Conservation (phyloP, 2,888 invertebrate species). For the Caenorhabditis sinica region DNA sequence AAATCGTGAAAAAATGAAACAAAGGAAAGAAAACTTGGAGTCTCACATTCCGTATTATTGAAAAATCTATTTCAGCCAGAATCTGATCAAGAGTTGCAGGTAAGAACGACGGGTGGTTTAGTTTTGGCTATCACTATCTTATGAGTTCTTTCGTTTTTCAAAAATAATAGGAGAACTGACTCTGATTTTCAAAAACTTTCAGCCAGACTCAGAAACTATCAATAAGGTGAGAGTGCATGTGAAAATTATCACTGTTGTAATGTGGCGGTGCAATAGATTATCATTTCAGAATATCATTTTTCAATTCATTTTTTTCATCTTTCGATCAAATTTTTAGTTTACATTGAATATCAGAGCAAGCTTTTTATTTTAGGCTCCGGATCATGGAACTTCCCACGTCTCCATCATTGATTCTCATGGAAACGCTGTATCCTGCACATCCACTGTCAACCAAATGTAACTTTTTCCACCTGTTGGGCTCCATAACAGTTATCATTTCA, state of each 20-base stretch:
- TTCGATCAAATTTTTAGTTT: background rate
- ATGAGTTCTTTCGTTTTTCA: slow-evolving; percentile 16
- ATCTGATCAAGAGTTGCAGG: slow-evolving; percentile 21
- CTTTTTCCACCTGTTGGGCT: too few relatives aligned
- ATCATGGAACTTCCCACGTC: slow-evolving; percentile 93
- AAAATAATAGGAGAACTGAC: background rate
- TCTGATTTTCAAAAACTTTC: slow-evolving; percentile 27
- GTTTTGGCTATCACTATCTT: slow-evolving; percentile 31
- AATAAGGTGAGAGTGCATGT: slow-evolving; percentile 64
- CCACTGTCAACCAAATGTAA: slow-evolving; percentile 89
- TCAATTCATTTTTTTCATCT: slow-evolving; percentile 9
- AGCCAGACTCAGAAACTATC: slow-evolving; percentile 64
- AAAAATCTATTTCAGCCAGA: slow-evolving; percentile 35
- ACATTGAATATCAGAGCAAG: background rate
- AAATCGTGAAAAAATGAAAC: background rate
- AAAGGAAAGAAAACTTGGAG: background rate
- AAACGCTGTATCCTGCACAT: slow-evolving; percentile 94
- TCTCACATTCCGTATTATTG: background rate
- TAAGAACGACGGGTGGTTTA: slow-evolving; percentile 19
- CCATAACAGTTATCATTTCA: slow-evolving; percentile 58
- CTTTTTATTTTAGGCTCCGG: slow-evolving; percentile 84
- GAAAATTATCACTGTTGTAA: slow-evolving; percentile 38
- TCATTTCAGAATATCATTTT: slow-evolving; percentile 78
- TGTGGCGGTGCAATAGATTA: slow-evolving; percentile 70
- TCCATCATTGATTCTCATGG: slow-evolving; percentile 90